Evolutionary conservation across 2,113 vertebrate species (phyloP), one percentile per base, ranked within the genome.

Genomic region (Rostratula benghalensis): DNA sequence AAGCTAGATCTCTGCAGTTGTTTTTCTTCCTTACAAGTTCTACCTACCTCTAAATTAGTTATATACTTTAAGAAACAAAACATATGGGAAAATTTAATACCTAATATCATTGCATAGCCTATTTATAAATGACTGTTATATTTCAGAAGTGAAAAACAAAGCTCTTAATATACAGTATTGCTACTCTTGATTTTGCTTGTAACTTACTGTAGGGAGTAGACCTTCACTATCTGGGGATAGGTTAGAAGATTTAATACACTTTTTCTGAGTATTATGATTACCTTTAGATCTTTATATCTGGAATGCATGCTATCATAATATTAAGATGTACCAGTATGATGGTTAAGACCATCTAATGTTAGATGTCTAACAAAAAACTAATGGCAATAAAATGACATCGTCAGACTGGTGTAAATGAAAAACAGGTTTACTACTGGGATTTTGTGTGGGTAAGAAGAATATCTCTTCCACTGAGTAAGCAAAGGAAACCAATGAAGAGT

Each of bases 121-220:
- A 89, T 87, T 94, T 89, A 94, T 77, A 95, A 94, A 78, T 89
- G 54, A 64, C 79, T 83, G 60, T 12, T 68, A 19, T 61, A 93
- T 45, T 88, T 87, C 77, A 79, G 83, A 89, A 91, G 45, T 68
- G 37, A 92, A 94, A 76, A 87, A 6, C 39, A 93, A 94, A 92
- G 70, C 77, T 91, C 83, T 93, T 88, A 94, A 67, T 93, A 88
- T 71, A n/a, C n/a, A 90, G 93, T 88, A 95, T 93, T 95, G 57
- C 3, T 64, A n/a, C 35, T 79, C 54, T 90, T 11, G 5, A 59
- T 92, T 87, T 85, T 50, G n/a, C 21, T 6, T 90, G 11, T 83
- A 92, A 91, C 30, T 45, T 50, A 57, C 43, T 64, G 46, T 57
- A 70, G 31, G 73, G 35, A 74, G 39, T n/a, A 87, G 63, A 76